Evolutionary conservation across 2,113 vertebrate species (phyloP).

Genomic region (Lates calcarifer): DNA sequence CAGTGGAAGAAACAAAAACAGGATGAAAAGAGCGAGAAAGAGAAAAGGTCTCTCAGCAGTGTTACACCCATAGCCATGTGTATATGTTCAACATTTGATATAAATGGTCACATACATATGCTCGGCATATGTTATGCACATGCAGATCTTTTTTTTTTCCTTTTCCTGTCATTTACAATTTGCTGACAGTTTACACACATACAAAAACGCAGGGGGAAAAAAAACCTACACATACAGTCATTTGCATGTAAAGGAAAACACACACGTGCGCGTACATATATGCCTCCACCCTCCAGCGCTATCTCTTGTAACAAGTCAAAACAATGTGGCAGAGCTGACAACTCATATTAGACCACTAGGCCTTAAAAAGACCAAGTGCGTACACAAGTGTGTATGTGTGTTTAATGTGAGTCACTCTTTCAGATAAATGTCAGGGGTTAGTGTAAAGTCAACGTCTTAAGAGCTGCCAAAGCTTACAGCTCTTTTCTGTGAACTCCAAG

Average conservation of each 20-base stretch:
- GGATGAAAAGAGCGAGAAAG: constrained; percentile 19
- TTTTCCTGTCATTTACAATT: no score
- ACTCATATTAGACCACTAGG: constrained; percentile 72
- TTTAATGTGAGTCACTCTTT: constrained; percentile 72
- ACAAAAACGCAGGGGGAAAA: background rate
- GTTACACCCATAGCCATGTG: no score
- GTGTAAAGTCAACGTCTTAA: constrained; percentile 71
- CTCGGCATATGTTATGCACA: no score
- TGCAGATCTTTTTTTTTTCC: no score
- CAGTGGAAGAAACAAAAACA: constrained; percentile 6
- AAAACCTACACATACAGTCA: constrained; percentile 19
- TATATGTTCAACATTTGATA: no score
- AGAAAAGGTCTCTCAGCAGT: no score
- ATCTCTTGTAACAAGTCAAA: constrained; percentile 74
- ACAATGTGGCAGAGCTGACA: constrained; percentile 81
- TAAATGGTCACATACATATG: no score
- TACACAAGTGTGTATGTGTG: constrained; percentile 16
- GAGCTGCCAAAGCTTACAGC: constrained; percentile 60
- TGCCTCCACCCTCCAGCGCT: constrained; percentile 52
- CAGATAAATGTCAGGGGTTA: constrained; percentile 81
- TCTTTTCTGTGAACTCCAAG: constrained; percentile 19
- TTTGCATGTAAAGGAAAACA: constrained; percentile 35
- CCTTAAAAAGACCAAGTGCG: constrained; percentile 76
- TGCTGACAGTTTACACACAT: background rate
- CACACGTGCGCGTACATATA: constrained; percentile 11